Base-by-base conservation (phyloP, 2,888 invertebrate species). In the Fragum whitleyi region DNA sequence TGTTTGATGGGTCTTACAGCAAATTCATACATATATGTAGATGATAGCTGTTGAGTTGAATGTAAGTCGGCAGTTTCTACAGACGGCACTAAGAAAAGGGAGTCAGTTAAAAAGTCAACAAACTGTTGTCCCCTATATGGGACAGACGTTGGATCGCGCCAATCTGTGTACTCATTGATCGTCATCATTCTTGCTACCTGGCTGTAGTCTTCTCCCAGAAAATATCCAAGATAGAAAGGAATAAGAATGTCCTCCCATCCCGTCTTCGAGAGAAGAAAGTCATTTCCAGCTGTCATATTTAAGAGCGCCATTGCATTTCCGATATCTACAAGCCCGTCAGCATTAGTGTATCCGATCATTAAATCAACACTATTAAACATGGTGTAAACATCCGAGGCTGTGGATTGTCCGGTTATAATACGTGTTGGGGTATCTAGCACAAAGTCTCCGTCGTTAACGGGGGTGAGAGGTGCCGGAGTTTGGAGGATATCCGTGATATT, bases 91-190 rank as follows among this genome's bases (percentile, higher is more conserved):
- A 29, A 6, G n/a, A 73, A 28, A 0, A 51, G 16, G 16, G 51
- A 26, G 21, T 73, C 32, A 7, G 73, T 73, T 14, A 42, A 16
- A 21, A 73, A 51, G 19, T 73, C 28, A 14, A 29, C 23, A 11
- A 62, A 73, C 32, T 28, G 29, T 62, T 62, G 26, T 1, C 42
- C n/a, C 21, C 73, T 67, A 5, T 42, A 28, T 9, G 47, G 16
- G 14, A 21, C 67, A 6, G 73, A 39, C 21, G 57, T 39, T 6
- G 80, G 76, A 14, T 69, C 55, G 16, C 55, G 16, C 73, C 69
- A 76, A 65, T 77, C 68, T 1, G 80, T 80, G 26, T 80, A 80
- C 42, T 80, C 80, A n/a, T 67, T 69, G 11, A 51, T 14, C 14
- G 72, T 53, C 0, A 67, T 19, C 21, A 72, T 62, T 3, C 51